phyloP scores from a whole-genome alignment of 2,113 vertebrate genomes.

The Eretmochelys imbricata region DNA sequence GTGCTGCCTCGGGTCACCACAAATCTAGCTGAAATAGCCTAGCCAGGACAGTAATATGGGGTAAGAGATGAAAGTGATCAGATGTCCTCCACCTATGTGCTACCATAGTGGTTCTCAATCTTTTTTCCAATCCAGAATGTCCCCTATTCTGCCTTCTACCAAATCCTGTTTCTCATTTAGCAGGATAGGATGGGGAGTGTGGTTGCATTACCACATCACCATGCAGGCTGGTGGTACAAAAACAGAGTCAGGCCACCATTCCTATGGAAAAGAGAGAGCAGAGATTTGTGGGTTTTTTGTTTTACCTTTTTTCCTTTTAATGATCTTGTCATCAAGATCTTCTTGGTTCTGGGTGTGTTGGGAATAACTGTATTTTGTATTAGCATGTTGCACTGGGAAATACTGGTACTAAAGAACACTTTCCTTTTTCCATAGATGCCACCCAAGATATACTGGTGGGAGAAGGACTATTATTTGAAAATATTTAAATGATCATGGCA shows the following conservation, averaged over 20 bases:
- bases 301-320: background rate
- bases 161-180: background rate
- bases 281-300: background rate
- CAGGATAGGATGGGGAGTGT: background rate
- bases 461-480: background rate
- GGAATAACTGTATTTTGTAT: background rate
- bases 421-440: constrained; percentile 32
- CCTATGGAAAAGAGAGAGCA: background rate
- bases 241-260: rapidly evolving
- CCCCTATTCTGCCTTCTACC: background rate
- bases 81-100: background rate
- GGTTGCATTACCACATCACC: background rate
- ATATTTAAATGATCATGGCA: background rate
- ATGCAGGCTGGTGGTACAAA: background rate
- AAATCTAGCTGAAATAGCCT: background rate
- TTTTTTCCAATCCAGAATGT: background rate
- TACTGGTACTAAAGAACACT: constrained; percentile 35
- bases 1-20: background rate
- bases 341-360: background rate
- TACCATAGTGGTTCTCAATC: background rate
- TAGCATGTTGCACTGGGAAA: background rate
- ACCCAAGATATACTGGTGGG: constrained; percentile 9
- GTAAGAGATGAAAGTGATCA: background rate
- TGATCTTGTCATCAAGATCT: background rate
- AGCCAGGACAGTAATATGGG: background rate